Evolutionary conservation across 2,113 vertebrate genomes (phyloP).

Genomic region (Cochlearius cochlearius): DNA sequence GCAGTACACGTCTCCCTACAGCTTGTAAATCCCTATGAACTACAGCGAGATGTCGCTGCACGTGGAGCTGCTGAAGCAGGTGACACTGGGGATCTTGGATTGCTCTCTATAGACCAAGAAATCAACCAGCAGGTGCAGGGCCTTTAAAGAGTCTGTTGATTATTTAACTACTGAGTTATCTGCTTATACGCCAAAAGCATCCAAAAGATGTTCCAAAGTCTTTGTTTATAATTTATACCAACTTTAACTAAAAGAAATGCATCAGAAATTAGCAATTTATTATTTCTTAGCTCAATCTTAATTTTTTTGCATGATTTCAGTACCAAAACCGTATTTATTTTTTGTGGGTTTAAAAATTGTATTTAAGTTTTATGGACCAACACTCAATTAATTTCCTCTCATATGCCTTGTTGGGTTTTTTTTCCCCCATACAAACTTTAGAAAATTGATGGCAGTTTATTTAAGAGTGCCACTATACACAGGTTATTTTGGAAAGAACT

Average conservation of each 20-base stretch:
- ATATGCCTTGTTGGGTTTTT: accelerated
- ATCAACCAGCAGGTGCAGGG: not conserved
- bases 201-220: not conserved
- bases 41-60: accelerated
- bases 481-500: not conserved
- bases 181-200: not conserved
- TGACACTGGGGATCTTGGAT: not conserved
- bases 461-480: not conserved
- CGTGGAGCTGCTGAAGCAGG: not conserved
- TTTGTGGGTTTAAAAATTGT: not conserved
- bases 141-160: not conserved
- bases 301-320: not conserved
- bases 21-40: accelerated
- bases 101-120: not conserved
- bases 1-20: not conserved
- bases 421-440: not conserved
- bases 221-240: not conserved
- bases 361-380: not conserved
- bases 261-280: not conserved
- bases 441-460: not conserved
- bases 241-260: not conserved
- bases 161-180: not conserved
- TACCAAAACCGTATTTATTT: not conserved
- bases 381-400: not conserved
- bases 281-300: not conserved